Base-by-base conservation (phyloP, 2,888 invertebrate species). In the Drosophila kanekoi region DNA sequence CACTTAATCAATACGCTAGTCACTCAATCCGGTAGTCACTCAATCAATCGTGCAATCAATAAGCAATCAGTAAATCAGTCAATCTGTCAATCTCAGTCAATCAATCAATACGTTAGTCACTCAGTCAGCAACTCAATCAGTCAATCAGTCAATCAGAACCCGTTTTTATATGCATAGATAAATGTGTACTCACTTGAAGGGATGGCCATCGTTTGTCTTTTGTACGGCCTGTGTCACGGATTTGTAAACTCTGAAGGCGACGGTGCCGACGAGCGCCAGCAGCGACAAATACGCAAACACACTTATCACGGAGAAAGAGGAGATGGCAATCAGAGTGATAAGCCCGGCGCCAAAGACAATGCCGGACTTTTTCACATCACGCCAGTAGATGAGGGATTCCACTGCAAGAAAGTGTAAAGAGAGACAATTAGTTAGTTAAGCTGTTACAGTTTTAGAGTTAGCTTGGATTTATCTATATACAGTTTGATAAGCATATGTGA, bases 311-410 rank as follows among this genome's bases (percentile, higher is more conserved):
- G 98, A 98, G 95, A 97, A 98, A 94, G 96, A 97, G 91, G 98
- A 97, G 93, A 99, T 95, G 90, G 98, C 97, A 93, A 99, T 94
- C 90, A 99, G 96, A 91, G 97, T 95, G 90, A 96, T 95, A 91
- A 99, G 94, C 84, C 97, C 96, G 85, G 96, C 96, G 91, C 97
- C 98, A 93, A 99, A 97, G 79, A 98, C 98, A 90, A 96, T 95
- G 83, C 98, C 99, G 79, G 98, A 97, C 93, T 97, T 97, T 94
- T 96, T 97, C 86, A 98, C 96, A 94, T 97, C 97, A 83, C 98
- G 96, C 99, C 99, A 99, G 94, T 99, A 99, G 93, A 99, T 96
- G 93, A 99, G 94, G 91, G 98, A 97, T 93, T 97, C 96, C 95
- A 97, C 97, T 97, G 94, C 9, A 95, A 95, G 57, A 11, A 23